These are phyloP conservation scores for Polyommatus iphigenia DNA, from an alignment of 2,888 invertebrate species.

Conservation along the genomic window DNA sequence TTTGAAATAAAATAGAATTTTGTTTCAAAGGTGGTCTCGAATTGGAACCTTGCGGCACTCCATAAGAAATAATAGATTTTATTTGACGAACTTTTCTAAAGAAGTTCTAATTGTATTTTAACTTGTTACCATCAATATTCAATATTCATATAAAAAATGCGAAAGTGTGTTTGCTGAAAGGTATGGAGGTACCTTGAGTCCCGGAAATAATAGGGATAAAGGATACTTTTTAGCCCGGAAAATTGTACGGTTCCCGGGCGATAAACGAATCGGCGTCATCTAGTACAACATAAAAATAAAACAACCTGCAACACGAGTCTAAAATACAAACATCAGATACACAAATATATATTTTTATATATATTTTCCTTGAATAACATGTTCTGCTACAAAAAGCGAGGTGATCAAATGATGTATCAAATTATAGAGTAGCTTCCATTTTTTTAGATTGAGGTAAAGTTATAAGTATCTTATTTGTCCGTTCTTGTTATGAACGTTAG, in stretches of 20 bases:
- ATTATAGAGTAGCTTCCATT: conserved; percentile 12
- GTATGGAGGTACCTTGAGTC: no score
- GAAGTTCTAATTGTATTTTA: background rate
- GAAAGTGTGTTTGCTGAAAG: no score
- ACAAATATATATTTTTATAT: background rate
- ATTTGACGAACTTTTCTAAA: background rate
- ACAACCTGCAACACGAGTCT: background rate
- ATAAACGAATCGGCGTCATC: no score
- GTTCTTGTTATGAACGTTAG: no score
- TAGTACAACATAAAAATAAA: background rate
- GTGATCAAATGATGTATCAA: conserved; percentile 15
- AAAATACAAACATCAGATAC: background rate
- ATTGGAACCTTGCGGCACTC: background rate
- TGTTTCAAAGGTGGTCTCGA: background rate
- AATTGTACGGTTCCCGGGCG: no score
- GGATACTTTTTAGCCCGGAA: no score
- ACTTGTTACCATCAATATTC: background rate
- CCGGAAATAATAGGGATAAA: no score
- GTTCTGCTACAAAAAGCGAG: conserved; percentile 27
- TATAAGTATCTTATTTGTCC: background rate
- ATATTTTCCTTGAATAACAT: conserved; percentile 25
- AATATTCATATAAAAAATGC: no score
- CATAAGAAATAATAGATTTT: background rate
- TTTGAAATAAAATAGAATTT: no score
- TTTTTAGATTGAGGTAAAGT: background rate